phyloP scores from a whole-genome alignment of 2,888 invertebrate genomes.

The Graphium colonna region DNA sequence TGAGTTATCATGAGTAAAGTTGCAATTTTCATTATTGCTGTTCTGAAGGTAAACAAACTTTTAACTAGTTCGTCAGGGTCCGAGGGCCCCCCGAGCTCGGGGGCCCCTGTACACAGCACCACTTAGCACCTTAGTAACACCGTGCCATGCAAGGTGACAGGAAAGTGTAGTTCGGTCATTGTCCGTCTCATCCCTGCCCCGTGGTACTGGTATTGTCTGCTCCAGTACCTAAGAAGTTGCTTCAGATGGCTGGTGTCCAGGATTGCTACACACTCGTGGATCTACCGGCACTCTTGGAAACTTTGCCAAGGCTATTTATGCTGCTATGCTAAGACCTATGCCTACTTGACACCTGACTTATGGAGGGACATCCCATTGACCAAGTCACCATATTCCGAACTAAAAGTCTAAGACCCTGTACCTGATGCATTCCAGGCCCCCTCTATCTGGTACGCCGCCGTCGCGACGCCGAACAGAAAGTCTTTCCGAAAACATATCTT shows the following conservation, averaged over 20 bases:
- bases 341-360: slow-evolving; percentile 98
- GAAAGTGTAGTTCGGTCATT: slow-evolving; percentile 99
- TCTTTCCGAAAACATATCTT: slow-evolving; percentile 50
- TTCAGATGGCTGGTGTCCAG: slow-evolving; percentile 99
- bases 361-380: slow-evolving; percentile 97
- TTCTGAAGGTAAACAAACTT: too few species aligned
- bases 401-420: slow-evolving; percentile 86
- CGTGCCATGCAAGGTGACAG: too few species aligned
- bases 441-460: slow-evolving; percentile 76
- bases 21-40: too few species aligned
- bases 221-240: slow-evolving; percentile 98
- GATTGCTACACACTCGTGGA: slow-evolving; percentile 99
- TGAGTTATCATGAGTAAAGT: too few species aligned
- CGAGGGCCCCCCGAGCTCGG: too few species aligned
- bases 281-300: slow-evolving; percentile 99
- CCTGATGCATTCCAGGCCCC: slow-evolving; percentile 79
- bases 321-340: slow-evolving; percentile 98
- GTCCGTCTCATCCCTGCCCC: slow-evolving; percentile 99
- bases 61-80: too few species aligned
- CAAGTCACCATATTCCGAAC: slow-evolving; percentile 97
- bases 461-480: slow-evolving; percentile 71
- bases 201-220: slow-evolving; percentile 99
- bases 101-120: too few species aligned
- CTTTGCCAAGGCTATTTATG: slow-evolving; percentile 99
- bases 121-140: too few species aligned